These are phyloP conservation scores for Mythimna vitellina DNA, from an alignment of 2,888 invertebrate species.

Conservation along the genomic window DNA sequence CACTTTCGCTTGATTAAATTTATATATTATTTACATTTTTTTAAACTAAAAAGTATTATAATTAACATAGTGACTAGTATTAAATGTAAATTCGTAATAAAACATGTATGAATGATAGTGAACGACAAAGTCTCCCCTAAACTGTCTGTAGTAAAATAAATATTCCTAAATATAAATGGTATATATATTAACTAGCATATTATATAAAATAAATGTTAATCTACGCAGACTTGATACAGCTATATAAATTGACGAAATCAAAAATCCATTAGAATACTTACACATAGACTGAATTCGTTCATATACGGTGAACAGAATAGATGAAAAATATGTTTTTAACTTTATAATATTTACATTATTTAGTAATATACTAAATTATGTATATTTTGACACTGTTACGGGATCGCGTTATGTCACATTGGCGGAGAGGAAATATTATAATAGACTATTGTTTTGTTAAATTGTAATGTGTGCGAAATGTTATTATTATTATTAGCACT, in stretches of 20 bases:
- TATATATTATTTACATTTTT: conserved; percentile 70
- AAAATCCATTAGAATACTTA: conserved; percentile 79
- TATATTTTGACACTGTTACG: conserved; percentile 83
- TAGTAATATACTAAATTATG: conserved; percentile 90
- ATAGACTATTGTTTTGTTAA: conserved; percentile 46
- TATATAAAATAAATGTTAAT: conserved; percentile 77
- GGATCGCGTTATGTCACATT: conserved; percentile 72
- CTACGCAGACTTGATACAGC: conserved; percentile 83
- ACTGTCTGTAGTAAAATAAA: conserved; percentile 74
- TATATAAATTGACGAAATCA: conserved; percentile 84
- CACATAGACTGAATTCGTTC: conserved; percentile 77
- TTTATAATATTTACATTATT: conserved; percentile 88
- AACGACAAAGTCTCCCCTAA: conserved; percentile 66
- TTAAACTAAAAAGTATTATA: conserved; percentile 67
- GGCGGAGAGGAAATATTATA: conserved; percentile 45
- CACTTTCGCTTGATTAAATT: conserved; percentile 66
- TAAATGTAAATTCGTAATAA: conserved; percentile 80
- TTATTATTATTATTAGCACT: conserved; percentile 49
- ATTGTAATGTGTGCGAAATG: conserved; percentile 53
- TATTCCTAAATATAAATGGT: conserved; percentile 64
- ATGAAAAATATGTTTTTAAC: conserved; percentile 80
- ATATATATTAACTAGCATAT: conserved; percentile 61
- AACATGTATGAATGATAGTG: conserved; percentile 71
- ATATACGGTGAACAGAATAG: conserved; percentile 80
- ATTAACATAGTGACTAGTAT: conserved; percentile 74